Base-by-base conservation (phyloP, 23 tunicate species). In the Ascidia mentula region DNA sequence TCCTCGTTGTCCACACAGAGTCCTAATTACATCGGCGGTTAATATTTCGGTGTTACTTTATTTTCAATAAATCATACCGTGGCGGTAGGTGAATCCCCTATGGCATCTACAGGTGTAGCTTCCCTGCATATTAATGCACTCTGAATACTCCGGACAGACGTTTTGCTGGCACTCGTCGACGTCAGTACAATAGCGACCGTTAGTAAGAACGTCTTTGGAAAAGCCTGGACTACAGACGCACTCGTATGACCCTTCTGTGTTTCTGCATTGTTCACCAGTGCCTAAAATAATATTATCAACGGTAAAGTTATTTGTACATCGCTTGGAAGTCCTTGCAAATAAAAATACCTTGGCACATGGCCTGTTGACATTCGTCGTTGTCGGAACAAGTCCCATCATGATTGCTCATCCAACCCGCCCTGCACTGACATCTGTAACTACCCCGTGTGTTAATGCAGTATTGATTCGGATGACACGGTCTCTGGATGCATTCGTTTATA, bases 361-460 rank as follows among this genome's bases (percentile, higher is more conserved):
- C 86, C 65, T 79, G 75, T 17, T 37, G 24, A 82, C 97, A 92
- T 65, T 92, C 97, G 79, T 92, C 86, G 18, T 65, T 61, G 69
- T 92, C 97, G 34, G 22, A 75, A 79, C 97, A 92, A 34, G 82
- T 85, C 61, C 97, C 92, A 37, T 74, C 60, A 24, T 79, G 82
- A 46, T 40, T 65, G 69, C 61, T 77, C 0, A 39, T 38, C 60
- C 79, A 92, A 5, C 97, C 97, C 12, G 71, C 82, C 40, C 79
- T 87, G 72, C 97, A 92, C 39, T 40, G 73, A 69, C 97, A 92
- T 60, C 40, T 72, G 69, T 92, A 92, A 36, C 92, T 87, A 0
- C 92, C 97, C 38, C 92, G 40, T 24, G 92, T 87, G 81, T 92
- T 92, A 34, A 92, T 79, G 79, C 97, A 92, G 79, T 87, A 92